A percentile compares a stretch with the other conserved stretches of the same genome.
These are phyloP conservation scores for Zophobas morio DNA, from an alignment of 1,140 invertebrate genomes.

Conservation along the genomic window DNA sequence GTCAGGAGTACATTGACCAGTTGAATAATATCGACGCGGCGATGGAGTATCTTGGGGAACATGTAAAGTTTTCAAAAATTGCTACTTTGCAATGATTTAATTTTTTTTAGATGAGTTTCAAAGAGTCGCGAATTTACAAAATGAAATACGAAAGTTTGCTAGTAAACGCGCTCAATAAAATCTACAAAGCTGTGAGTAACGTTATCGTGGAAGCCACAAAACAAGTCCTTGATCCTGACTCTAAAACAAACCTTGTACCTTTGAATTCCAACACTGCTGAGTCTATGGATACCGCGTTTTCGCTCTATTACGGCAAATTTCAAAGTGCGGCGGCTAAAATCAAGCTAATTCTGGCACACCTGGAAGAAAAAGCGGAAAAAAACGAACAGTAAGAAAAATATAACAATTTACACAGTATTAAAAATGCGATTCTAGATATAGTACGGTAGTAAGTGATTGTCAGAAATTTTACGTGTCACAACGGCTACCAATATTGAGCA, in stretches of 20 bases:
- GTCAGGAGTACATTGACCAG: slow-evolving; percentile 86
- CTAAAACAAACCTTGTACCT: slow-evolving; percentile 67
- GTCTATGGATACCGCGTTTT: slow-evolving; percentile 84
- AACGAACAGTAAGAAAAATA: slow-evolving; percentile 76
- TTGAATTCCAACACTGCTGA: slow-evolving; percentile 63
- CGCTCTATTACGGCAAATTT: slow-evolving; percentile 95
- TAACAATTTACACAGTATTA: slow-evolving; percentile 8
- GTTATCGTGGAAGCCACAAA: slow-evolving; percentile 78
- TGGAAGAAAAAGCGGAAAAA: slow-evolving; percentile 82
- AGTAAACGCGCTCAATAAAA: slow-evolving; percentile 77
- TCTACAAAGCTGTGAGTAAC: slow-evolving; percentile 62
- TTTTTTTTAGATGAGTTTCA: slow-evolving; percentile 74
- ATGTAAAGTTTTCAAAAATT: slow-evolving; percentile 74
- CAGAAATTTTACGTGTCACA: slow-evolving; percentile 89
- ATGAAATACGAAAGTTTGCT: slow-evolving; percentile 86
- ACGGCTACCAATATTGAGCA: slow-evolving; percentile 80
- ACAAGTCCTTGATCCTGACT: slow-evolving; percentile 71
- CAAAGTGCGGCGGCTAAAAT: slow-evolving; percentile 89
- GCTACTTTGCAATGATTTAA: slow-evolving; percentile 4
- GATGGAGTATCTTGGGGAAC: slow-evolving; percentile 86
- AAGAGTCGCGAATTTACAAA: slow-evolving; percentile 85
- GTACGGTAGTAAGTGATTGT: slow-evolving; percentile 83
- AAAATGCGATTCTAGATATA: slow-evolving; percentile 73
- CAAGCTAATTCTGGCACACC: slow-evolving; percentile 84
- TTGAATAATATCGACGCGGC: slow-evolving; percentile 90